Conservation (phyloP, 2,888 invertebrate genomes). For the Venusia cambrica region DNA sequence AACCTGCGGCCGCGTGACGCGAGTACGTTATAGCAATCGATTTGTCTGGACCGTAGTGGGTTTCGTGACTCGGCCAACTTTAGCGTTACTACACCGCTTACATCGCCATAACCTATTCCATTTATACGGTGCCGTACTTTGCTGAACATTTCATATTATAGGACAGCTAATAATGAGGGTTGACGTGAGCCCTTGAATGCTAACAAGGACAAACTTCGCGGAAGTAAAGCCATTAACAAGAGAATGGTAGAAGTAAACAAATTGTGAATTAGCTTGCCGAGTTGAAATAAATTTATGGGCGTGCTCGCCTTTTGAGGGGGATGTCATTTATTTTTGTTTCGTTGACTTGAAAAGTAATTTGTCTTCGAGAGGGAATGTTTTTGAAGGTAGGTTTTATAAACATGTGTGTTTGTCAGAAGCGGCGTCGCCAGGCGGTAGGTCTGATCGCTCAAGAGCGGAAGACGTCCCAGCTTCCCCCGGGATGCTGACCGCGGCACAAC, state of each 20-base stretch:
- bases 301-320: conserved; percentile 29
- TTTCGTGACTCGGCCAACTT: conserved; percentile 63
- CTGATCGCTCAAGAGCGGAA: conserved; percentile 70
- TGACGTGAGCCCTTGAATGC: conserved; percentile 46
- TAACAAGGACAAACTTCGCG: conserved; percentile 43
- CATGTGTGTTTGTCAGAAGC: conserved; percentile 44
- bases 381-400: conserved; percentile 10
- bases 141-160: conserved; percentile 53
- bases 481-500: conserved; percentile 78
- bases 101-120: conserved; percentile 55
- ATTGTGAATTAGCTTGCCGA: conserved; percentile 34
- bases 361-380: conserved; percentile 15
- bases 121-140: conserved; percentile 47
- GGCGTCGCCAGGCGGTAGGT: conserved; percentile 67
- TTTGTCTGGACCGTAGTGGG: conserved; percentile 62
- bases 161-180: conserved; percentile 49
- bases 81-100: conserved; percentile 59
- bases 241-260: conserved; percentile 38
- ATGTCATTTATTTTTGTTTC: conserved; percentile 22
- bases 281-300: conserved; percentile 33
- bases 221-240: conserved; percentile 43
- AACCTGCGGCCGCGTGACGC: conserved; percentile 58
- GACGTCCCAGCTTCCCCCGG: conserved; percentile 77
- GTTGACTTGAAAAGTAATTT: conserved; percentile 4
- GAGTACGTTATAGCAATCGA: conserved; percentile 63